Evolutionary conservation across 2,113 vertebrate genomes (phyloP), one percentile per base, ranked within the genome.

Genomic region (Petrocephalus zakoni): DNA sequence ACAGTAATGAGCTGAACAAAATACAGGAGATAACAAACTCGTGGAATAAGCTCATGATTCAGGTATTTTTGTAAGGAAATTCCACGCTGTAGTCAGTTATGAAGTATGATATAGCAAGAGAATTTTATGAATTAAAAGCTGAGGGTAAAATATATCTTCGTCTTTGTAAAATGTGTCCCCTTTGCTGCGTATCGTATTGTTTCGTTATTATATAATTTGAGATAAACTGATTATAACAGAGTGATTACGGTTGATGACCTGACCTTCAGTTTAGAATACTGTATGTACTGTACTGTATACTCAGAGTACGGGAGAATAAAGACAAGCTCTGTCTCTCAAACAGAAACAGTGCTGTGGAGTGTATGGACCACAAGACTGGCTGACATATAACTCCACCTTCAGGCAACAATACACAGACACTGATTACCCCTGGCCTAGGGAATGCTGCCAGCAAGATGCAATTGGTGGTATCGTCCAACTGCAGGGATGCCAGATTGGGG

Each of bases 351-450:
- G 83, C 82, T 88, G 89, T 86, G 87, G 87, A 8, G 68, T 90
- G 52, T 58, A 88, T 61, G 87, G 89, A 4, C 89, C 89, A 5
- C 83, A 88, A 53, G 89, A 90, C 89, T 90, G 89, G 89, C 0
- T 88, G 82, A 88, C 21, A n/a, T 90, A 81, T 55, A 58, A 88
- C 52, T 90, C 89, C 17, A 47, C 21, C 17, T 90, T 90, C 87
- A 90, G 89, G 52, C 52, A 55, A 11, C 68, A 87, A 64, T 37
- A 90, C 61, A n/a, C 87, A 49, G 89, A 88, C 8, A 6, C 42
- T 22, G 53, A 88, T 8, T 87, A 86, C 64, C 89, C 87, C 15
- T 90, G 89, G 89, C 89, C 89, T 21, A 86, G 68, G n/a, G 83
- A 51, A 46, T 90, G 89, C 87, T 90, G 89, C 37, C 61, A 64